Conservation (phyloP, 2,797 vertebrate genomes). For the Premnoplex brunnescens region DNA sequence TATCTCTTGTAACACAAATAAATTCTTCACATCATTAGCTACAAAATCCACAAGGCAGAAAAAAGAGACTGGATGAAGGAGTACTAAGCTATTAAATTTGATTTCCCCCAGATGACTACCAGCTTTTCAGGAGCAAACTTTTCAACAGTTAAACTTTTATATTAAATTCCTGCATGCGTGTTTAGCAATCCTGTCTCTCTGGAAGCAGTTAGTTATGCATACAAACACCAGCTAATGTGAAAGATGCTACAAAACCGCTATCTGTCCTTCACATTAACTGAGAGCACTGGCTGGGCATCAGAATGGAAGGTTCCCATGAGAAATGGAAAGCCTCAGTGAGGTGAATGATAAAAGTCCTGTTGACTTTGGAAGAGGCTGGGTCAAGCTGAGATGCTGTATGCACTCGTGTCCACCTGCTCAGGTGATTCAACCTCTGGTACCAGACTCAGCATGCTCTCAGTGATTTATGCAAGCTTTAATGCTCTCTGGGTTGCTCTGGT, state of each 20-base stretch:
- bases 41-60: not conserved
- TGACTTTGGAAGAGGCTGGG: not conserved
- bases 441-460: accelerated
- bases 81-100: not conserved
- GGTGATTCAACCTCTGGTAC: accelerated
- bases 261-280: not conserved
- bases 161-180: not conserved
- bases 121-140: slow-evolving; percentile 6
- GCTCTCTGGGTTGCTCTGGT: not conserved
- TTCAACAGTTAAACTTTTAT: not conserved
- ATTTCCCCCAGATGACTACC: not conserved
- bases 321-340: not conserved
- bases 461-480: not conserved
- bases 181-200: not conserved
- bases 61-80: not conserved
- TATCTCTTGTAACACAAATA: not conserved
- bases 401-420: accelerated
- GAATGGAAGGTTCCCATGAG: not conserved
- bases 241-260: not conserved
- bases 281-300: accelerated
- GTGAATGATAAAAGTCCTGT: not conserved
- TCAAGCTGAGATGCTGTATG: not conserved
- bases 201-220: not conserved
- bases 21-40: not conserved
- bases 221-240: not conserved